Conservation (phyloP, 2,113 vertebrate genomes). For the Stegostoma tigrinum region DNA sequence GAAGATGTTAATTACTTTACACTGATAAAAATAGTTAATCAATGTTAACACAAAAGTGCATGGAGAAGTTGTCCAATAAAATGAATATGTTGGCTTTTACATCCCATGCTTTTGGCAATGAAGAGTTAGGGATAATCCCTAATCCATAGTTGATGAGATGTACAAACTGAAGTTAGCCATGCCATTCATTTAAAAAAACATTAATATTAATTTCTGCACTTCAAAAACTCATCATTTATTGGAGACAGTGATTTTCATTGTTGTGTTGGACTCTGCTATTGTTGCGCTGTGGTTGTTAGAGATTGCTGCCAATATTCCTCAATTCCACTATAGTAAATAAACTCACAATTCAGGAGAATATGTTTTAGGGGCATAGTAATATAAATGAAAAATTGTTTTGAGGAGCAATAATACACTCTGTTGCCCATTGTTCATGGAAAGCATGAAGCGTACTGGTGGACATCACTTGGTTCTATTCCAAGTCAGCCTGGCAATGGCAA, state of each 20-base stretch:
- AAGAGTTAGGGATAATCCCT: background rate
- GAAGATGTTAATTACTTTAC: constrained; percentile 22
- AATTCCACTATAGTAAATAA: too few species aligned
- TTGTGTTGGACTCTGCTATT: too few species aligned
- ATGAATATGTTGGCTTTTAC: constrained; percentile 14
- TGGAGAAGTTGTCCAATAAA: background rate
- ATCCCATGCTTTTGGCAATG: background rate
- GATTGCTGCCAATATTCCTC: too few species aligned
- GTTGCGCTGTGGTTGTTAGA: too few species aligned
- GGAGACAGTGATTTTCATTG: background rate
- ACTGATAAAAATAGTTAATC: constrained; percentile 15
- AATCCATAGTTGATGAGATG: background rate
- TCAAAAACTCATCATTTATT: background rate
- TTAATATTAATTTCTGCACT: background rate
- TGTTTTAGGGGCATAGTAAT: too few species aligned
- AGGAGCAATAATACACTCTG: too few species aligned
- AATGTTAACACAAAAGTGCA: background rate
- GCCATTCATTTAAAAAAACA: background rate
- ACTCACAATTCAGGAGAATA: too few species aligned
- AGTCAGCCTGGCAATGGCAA: too few species aligned
- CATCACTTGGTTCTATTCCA: too few species aligned
- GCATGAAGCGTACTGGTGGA: too few species aligned
- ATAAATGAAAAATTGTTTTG: too few species aligned
- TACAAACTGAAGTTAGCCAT: background rate
- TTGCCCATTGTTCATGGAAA: too few species aligned